Percentiles rank a stretch among this genome's conserved stretches.
Evolutionary conservation across 1,140 invertebrate genomes (phyloP).

Genomic region (Bombus waltoni): DNA sequence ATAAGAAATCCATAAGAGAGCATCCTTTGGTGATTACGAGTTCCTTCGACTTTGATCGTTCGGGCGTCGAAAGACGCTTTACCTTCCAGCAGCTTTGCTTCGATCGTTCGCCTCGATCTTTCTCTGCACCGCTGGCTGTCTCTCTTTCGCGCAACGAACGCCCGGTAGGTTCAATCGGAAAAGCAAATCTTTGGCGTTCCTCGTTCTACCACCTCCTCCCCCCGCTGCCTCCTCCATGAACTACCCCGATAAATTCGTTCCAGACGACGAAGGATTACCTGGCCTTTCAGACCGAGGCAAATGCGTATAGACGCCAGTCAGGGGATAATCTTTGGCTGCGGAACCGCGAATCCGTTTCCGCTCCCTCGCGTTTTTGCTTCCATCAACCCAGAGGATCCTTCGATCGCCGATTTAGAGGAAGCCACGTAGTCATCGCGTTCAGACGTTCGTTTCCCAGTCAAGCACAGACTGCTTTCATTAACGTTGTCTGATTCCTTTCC

Average conservation of each 20-base stretch:
- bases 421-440: conserved; percentile 9
- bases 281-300: conserved; percentile 64
- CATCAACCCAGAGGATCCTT: background rate
- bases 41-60: conserved; percentile 79
- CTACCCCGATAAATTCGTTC: conserved; percentile 75
- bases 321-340: conserved; percentile 65
- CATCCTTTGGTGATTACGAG: conserved; percentile 78
- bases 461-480: background rate
- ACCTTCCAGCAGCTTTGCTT: conserved; percentile 56
- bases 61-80: conserved; percentile 78
- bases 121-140: conserved; percentile 11
- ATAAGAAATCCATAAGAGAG: conserved; percentile 81
- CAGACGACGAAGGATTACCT: conserved; percentile 70
- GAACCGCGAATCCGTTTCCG: conserved; percentile 56
- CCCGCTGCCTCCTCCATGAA: conserved; percentile 23
- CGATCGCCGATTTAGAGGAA: conserved; percentile 21
- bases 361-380: conserved; percentile 33
- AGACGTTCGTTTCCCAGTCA: background rate
- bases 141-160: conserved; percentile 29
- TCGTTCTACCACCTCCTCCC: conserved; percentile 22
- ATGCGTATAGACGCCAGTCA: conserved; percentile 64
- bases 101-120: conserved; percentile 36
- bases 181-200: conserved; percentile 79
- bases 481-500: background rate
- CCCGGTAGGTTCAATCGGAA: conserved; percentile 78